Percentiles rank a stretch among this genome's conserved stretches.
These are phyloP conservation scores for Suricata suricatta DNA, from an alignment of 2,113 vertebrate genomes.

Conservation along the genomic window DNA sequence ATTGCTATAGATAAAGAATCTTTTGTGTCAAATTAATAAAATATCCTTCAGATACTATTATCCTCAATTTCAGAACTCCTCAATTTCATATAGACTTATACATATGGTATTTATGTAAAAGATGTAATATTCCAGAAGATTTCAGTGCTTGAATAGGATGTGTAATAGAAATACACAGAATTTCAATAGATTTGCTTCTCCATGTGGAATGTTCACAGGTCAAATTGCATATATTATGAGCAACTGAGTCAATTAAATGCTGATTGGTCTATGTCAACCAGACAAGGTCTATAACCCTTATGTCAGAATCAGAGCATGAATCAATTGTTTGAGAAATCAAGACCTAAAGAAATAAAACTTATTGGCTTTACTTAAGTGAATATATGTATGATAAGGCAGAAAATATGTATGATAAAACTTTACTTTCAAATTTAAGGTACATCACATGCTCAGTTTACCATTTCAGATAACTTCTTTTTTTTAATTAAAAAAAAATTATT, in stretches of 20 bases:
- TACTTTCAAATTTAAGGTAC: constrained; percentile 13
- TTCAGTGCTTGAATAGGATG: neutral
- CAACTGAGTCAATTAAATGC: neutral
- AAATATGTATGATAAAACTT: neutral
- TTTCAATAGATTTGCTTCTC: neutral
- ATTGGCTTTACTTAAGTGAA: neutral
- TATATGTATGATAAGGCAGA: neutral
- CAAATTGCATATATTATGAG: neutral
- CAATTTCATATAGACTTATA: neutral
- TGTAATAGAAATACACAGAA: neutral
- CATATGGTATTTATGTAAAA: neutral
- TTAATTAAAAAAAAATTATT: too few species aligned
- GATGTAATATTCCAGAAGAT: neutral
- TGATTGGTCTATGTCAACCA: neutral
- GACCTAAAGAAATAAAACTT: neutral
- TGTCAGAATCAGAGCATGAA: neutral
- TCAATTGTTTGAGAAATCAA: neutral
- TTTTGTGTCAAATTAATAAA: neutral
- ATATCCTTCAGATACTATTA: neutral
- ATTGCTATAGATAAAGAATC: neutral
- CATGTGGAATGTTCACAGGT: neutral
- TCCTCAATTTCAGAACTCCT: neutral
- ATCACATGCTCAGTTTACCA: neutral
- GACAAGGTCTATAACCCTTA: neutral
- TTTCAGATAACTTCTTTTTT: neutral